Conservation (phyloP, 2,113 vertebrate species). For the Camelus dromedarius region DNA sequence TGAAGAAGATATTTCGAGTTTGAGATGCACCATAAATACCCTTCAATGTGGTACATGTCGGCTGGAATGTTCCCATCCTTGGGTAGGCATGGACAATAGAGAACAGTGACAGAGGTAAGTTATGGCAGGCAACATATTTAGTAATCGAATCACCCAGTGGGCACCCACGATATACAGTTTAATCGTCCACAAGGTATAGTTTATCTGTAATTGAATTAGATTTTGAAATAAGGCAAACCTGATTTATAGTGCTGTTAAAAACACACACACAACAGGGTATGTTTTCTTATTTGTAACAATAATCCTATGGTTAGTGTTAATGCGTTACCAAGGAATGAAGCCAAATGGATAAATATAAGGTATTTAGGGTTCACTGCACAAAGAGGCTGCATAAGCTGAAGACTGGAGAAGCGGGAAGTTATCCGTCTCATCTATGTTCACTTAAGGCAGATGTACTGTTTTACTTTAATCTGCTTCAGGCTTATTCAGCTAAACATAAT, state of each 20-base stretch:
- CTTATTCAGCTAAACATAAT: slow-evolving; percentile 24
- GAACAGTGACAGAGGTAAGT: slow-evolving; percentile 66
- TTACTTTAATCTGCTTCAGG: slow-evolving; percentile 45
- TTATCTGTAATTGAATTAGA: slow-evolving; percentile 85
- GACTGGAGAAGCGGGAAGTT: background rate
- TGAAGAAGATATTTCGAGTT: slow-evolving; percentile 83
- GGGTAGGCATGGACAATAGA: slow-evolving; percentile 66
- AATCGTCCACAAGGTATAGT: slow-evolving; percentile 84
- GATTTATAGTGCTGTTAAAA: slow-evolving; percentile 71
- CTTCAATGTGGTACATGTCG: background rate
- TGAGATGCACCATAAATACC: slow-evolving; percentile 85
- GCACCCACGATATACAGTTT: slow-evolving; percentile 88
- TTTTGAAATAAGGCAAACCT: slow-evolving; percentile 77
- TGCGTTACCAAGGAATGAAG: slow-evolving; percentile 35
- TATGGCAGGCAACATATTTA: slow-evolving; percentile 80
- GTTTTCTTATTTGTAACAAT: slow-evolving; percentile 70
- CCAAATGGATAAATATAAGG: slow-evolving; percentile 40
- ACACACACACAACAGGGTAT: slow-evolving; percentile 21
- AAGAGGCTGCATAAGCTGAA: background rate
- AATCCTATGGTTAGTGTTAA: slow-evolving; percentile 66
- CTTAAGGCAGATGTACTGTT: background rate
- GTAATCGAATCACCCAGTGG: slow-evolving; percentile 78
- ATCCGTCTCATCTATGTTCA: background rate
- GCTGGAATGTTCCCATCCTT: slow-evolving; percentile 78
- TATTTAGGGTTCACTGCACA: background rate